Evolutionary conservation across 2,797 vertebrate species (phyloP).

Genomic region (Silurus lanzhouensis): DNA sequence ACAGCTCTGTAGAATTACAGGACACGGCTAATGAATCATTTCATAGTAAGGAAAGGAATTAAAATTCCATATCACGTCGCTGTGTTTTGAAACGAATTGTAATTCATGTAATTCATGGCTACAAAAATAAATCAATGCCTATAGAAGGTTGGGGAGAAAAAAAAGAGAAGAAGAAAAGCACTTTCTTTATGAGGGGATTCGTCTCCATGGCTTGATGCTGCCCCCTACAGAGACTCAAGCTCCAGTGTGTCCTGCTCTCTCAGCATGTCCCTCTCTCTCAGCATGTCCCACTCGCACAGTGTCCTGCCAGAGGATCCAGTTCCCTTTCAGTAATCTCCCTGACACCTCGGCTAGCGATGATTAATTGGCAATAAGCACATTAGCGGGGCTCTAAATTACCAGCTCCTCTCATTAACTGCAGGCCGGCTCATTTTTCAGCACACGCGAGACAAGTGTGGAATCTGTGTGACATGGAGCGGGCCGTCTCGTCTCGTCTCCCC

Average conservation of each 20-base stretch:
- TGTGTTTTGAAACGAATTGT: constrained; percentile 36
- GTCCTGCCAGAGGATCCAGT: constrained; percentile 55
- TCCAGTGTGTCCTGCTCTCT: constrained; percentile 20
- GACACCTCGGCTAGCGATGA: constrained; percentile 60
- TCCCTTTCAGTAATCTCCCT: constrained; percentile 61
- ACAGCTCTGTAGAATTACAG: constrained; percentile 1
- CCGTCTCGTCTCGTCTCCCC: constrained; percentile 48
- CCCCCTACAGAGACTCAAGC: constrained; percentile 75
- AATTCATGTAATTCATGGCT: constrained; percentile 29
- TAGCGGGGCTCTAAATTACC: constrained; percentile 62
- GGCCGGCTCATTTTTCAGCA: constrained; percentile 58
- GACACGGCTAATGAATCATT: constrained; percentile 25
- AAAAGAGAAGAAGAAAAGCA: not conserved
- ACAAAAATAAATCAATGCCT: constrained; percentile 20
- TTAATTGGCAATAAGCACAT: constrained; percentile 65
- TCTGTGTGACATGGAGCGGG: constrained; percentile 55
- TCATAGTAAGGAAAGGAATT: constrained; percentile 40
- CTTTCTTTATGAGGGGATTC: constrained; percentile 33
- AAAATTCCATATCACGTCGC: constrained; percentile 17
- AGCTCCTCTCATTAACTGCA: constrained; percentile 55
- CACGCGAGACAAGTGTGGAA: constrained; percentile 59
- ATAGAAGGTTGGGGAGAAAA: constrained; percentile 18
- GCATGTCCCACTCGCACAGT: constrained; percentile 31
- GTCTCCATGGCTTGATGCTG: constrained; percentile 73
- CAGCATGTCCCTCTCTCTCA: constrained; percentile 21